These are phyloP conservation scores for Cololabis saira DNA, from an alignment of 2,113 vertebrate species.

Conservation along the genomic window DNA sequence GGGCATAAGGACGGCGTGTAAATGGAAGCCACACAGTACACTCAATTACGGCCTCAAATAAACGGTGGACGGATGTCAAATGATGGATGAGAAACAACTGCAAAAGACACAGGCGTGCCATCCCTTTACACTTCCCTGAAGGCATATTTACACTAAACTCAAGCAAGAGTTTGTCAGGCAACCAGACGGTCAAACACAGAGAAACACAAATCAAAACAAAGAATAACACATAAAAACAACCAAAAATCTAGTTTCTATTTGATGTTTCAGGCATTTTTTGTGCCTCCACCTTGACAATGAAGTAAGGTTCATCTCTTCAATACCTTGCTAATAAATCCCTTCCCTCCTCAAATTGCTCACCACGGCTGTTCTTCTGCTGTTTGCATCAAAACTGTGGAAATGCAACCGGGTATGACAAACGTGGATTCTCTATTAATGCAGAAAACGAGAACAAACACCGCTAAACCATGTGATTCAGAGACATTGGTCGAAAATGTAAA, in stretches of 20 bases:
- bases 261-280: slow-evolving; percentile 39
- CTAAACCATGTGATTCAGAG: slow-evolving; percentile 25
- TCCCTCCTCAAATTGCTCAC: slow-evolving; percentile 6
- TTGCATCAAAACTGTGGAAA: slow-evolving; percentile 26
- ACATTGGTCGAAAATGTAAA: slow-evolving; percentile 1
- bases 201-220: slow-evolving; percentile 43
- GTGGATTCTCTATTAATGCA: slow-evolving; percentile 56
- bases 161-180: slow-evolving; percentile 30
- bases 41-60: slow-evolving; percentile 55
- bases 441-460: slow-evolving; percentile 35
- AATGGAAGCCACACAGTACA: background rate
- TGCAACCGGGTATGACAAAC: slow-evolving; percentile 14
- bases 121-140: slow-evolving; percentile 44
- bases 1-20: no score
- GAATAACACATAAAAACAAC: slow-evolving; percentile 52
- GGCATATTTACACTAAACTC: slow-evolving; percentile 18
- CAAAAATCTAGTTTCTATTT: slow-evolving; percentile 40
- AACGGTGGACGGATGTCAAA: slow-evolving; percentile 45
- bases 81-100: slow-evolving; percentile 56
- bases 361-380: slow-evolving; percentile 1
- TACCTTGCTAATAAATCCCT: slow-evolving; percentile 23
- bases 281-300: slow-evolving; percentile 15
- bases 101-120: slow-evolving; percentile 71
- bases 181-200: slow-evolving; percentile 11
- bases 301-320: slow-evolving; percentile 40